Evolutionary conservation across 2,113 vertebrate genomes (phyloP), one percentile per base, ranked within the genome.

Genomic region (Phyllostomus hastatus): DNA sequence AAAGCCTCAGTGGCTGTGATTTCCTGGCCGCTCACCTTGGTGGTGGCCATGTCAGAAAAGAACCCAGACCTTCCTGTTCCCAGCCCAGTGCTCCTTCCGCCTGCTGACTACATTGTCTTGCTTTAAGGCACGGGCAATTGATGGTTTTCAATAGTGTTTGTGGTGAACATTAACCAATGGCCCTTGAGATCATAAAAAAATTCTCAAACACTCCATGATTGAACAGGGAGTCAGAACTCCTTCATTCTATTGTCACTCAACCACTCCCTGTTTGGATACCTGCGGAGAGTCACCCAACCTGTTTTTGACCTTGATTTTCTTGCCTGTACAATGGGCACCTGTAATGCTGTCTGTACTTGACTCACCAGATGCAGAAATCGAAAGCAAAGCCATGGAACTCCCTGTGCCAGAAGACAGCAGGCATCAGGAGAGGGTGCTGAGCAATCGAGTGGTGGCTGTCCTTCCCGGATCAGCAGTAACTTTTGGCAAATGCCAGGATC

Each of bases 121-220:
- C 38, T 59, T 95, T 95, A 94, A 95, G 78, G 73, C 31, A 78
- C 10, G 43, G 67, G 41, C 41, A 95, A 66, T 69, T 84, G 92
- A 92, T 86, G 67, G 78, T 94, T 96, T 96, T 78, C 80, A 94
- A 43, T 94, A 73, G 41, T 59, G 90, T 94, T 92, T 88, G 67
- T 88, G 46, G 66, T 90, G 16, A 96, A 92, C 95, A 95, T 52
- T 83, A 97, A 95, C 57, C 61, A 54, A 26, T 48, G 46, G 28
- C 19, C 38, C 24, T 28, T 16, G 72, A 91, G 54, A 83, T 33
- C 69, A 33, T 90, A 67, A 91, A 90, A 67, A 33, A 82, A 85
- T 70, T 81, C 35, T 52, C 80, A 86, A 86, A 79, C 82, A 46
- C 50, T 26, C 22, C 59, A 11, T 75, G 38, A 46, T 6, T 90